Base-by-base conservation (phyloP, 2,888 invertebrate species). In the Drosophila eohydei region DNA sequence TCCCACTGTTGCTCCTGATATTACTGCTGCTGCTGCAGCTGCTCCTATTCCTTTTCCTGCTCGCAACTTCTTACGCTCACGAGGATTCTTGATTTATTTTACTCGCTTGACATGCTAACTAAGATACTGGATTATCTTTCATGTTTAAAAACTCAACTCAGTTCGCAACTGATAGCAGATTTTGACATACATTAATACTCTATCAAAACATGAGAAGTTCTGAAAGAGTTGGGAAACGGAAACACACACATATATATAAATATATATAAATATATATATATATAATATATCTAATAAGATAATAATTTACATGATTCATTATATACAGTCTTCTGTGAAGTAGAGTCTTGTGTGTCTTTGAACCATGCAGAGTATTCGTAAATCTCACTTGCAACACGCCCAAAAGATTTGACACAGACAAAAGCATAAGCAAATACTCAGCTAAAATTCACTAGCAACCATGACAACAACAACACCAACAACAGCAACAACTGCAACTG, bases 301-400 rank as follows among this genome's bases (percentile, higher is more conserved):
- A 21, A 21, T 21, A 21, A 21, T 32, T 32, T 32, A 6, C 30
- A 32, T 14, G 12, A 38, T 14, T 7, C 14, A 26, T 7, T 14
- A 44, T 26, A 14, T 14, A 14, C 14, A 30, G 14, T 46, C 26
- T 40, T 40, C n/a, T 21, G 21, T 21, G 21, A 21, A 21, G 21
- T 21, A 1, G 21, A 21, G 21, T 21, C 21, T 21, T 21, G 21
- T 1, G 21, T 21, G 21, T 21, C 21, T 21, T 21, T 21, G 1
- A 21, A 21, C 21, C 6, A 30, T 30, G 6, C 6, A 30, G 78
- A 26, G 68, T 69, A 67, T 52, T 21, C n/a, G 34, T 30, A 48
- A 68, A 82, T 65, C 7, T 34, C 11, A 65, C 74, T 77, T 68
- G 40, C 69, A 86, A 86, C 83, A 88, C 87, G 83, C 83, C 83